These are phyloP conservation scores for Drosophila atripex DNA, from an alignment of 2,888 invertebrate genomes.

Conservation along the genomic window DNA sequence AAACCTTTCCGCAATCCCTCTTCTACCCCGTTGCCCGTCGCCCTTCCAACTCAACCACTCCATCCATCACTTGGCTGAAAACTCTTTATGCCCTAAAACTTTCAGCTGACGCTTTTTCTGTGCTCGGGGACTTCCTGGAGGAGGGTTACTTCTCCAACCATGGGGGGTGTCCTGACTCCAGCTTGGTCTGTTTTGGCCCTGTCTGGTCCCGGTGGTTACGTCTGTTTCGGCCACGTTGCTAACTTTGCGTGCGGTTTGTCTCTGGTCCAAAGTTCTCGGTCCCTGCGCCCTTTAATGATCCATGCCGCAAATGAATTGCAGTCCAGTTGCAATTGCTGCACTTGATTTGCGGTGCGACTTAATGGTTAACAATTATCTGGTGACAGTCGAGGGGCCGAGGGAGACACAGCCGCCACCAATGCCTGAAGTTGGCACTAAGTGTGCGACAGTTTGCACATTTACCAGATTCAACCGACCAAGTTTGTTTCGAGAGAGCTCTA, in stretches of 20 bases:
- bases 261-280: conserved; percentile 45
- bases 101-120: conserved; percentile 38
- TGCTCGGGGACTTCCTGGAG: conserved; percentile 11
- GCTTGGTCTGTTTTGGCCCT: conserved; percentile 44
- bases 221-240: conserved; percentile 72
- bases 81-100: conserved; percentile 43
- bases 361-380: conserved; percentile 74
- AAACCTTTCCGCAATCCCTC: conserved; percentile 15
- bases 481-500: not conserved
- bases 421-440: conserved; percentile 37
- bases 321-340: conserved; percentile 75
- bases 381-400: conserved; percentile 43
- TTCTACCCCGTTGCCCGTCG: not conserved
- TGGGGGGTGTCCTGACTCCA: conserved; percentile 2
- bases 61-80: conserved; percentile 39
- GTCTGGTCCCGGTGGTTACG: conserved; percentile 57
- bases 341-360: conserved; percentile 73
- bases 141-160: not conserved
- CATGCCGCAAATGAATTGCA: conserved; percentile 72
- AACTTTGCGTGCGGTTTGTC: conserved; percentile 75
- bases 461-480: conserved; percentile 11
- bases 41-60: conserved; percentile 19
- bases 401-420: not conserved
- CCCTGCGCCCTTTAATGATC: conserved; percentile 21
- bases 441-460: conserved; percentile 27